Percentiles rank a stretch among this genome's conserved stretches.
These are phyloP conservation scores for Potorous gilbertii DNA, from an alignment of 2,797 vertebrate species.

Conservation along the genomic window DNA sequence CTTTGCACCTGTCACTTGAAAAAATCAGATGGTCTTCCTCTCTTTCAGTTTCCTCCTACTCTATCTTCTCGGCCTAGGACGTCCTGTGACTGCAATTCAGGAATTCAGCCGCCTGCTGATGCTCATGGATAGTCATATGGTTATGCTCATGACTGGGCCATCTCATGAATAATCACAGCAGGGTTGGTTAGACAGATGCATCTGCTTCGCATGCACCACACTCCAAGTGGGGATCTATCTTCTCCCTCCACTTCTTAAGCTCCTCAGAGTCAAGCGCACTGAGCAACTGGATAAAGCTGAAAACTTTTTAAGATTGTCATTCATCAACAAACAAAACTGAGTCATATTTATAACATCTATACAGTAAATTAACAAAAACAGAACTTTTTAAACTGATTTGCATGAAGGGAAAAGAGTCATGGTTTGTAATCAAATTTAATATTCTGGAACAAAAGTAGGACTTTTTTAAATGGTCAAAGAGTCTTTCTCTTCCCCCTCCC, in stretches of 20 bases:
- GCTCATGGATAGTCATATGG: not conserved
- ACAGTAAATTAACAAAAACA: slow-evolving; percentile 11
- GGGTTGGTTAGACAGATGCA: not conserved
- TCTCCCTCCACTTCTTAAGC: not conserved
- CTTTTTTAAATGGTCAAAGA: not conserved
- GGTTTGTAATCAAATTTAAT: not conserved
- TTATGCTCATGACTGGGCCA: not conserved
- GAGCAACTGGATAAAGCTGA: too few relatives aligned
- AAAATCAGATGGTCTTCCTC: not conserved
- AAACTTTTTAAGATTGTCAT: not conserved
- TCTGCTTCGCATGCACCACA: not conserved
- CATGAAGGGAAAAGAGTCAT: not conserved
- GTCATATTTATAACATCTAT: not conserved
- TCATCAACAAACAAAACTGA: not conserved
- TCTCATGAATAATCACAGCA: not conserved
- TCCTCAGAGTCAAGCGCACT: not conserved
- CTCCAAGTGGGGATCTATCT: not conserved
- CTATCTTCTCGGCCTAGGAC: not conserved
- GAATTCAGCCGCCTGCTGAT: not conserved
- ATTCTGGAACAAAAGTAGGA: slow-evolving; percentile 13
- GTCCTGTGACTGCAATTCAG: not conserved
- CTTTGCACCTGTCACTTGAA: not conserved
- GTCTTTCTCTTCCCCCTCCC: not conserved
- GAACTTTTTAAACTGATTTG: slow-evolving; percentile 24
- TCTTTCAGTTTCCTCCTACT: not conserved